Percentiles rank a stretch among this genome's conserved stretches.
Conservation (phyloP, 1,140 invertebrate genomes). For the Agrilus planipennis region DNA sequence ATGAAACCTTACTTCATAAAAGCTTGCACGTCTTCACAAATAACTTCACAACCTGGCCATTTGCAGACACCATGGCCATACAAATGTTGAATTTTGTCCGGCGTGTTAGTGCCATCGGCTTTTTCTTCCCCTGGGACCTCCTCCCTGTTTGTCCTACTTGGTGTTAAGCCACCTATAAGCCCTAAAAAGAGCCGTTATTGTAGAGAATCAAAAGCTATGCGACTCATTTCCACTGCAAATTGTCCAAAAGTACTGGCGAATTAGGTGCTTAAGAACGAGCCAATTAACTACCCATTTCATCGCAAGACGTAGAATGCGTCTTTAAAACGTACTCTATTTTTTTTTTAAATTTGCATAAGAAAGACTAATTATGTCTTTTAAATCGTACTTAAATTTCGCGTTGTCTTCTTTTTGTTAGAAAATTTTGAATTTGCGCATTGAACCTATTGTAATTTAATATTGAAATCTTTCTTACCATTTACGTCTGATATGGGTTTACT, state of each 20-base stretch:
- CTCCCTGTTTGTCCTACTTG: conserved; percentile 15
- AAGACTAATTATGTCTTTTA: neutral
- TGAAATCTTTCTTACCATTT: conserved; percentile 32
- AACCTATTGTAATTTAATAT: too few species aligned
- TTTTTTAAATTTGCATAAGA: too few species aligned
- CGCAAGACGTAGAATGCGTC: too few species aligned
- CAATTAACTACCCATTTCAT: too few species aligned
- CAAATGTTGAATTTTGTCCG: conserved; percentile 52
- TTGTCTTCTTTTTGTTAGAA: too few species aligned
- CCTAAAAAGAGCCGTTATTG: conserved; percentile 11
- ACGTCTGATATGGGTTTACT: conserved; percentile 16
- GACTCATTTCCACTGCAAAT: too few species aligned
- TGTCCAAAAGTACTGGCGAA: too few species aligned
- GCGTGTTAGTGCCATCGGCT: conserved; percentile 16
- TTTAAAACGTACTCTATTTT: too few species aligned
- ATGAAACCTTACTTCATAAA: conserved; percentile 94
- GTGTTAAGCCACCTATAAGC: conserved; percentile 17
- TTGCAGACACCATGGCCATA: conserved; percentile 92
- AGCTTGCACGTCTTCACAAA: conserved; percentile 77
- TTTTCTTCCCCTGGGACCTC: conserved; percentile 22
- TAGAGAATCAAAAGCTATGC: too few species aligned
- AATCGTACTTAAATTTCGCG: too few species aligned
- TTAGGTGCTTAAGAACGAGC: too few species aligned
- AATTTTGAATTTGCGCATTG: too few species aligned
- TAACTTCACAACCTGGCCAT: conserved; percentile 91